These are phyloP conservation scores for Gobionotothen gibberifrons DNA, from an alignment of 2,797 vertebrate genomes.

Conservation along the genomic window DNA sequence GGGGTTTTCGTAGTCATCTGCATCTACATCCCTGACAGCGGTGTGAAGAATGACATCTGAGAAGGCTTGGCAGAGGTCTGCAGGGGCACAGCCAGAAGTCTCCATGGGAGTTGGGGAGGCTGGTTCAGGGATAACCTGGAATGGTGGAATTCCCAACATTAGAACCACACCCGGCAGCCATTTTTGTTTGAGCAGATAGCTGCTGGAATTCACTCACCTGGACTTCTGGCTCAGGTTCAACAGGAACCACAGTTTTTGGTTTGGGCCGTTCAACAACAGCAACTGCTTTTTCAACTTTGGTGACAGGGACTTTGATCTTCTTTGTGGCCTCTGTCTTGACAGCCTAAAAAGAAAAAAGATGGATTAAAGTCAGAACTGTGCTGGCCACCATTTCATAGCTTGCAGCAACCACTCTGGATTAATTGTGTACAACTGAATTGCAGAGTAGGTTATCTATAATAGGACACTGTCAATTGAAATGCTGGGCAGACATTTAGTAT, in stretches of 20 bases:
- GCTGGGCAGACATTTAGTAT: background rate
- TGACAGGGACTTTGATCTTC: constrained; percentile 39
- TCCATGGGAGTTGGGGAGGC: constrained; percentile 83
- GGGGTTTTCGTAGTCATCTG: constrained; percentile 84
- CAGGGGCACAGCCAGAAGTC: constrained; percentile 77
- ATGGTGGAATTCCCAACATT: accelerated
- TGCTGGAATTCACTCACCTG: constrained; percentile 45
- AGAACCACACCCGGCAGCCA: background rate
- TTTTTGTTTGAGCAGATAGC: no score
- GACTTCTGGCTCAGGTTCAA: constrained; percentile 51
- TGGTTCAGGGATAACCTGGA: constrained; percentile 70
- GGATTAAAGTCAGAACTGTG: background rate
- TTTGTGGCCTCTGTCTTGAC: constrained; percentile 68
- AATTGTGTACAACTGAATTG: no score
- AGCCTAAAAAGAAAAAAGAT: constrained; percentile 38
- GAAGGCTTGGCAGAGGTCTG: constrained; percentile 86
- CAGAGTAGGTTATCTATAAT: background rate
- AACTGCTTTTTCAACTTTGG: constrained; percentile 51
- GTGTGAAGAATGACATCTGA: constrained; percentile 85
- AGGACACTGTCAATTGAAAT: background rate
- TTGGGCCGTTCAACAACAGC: constrained; percentile 48
- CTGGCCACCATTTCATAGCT: no score
- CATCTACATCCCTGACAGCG: constrained; percentile 85
- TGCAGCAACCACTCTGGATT: background rate
- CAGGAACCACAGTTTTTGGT: constrained; percentile 35